Percentiles rank a stretch among this genome's conserved stretches.
Evolutionary conservation across 2,888 invertebrate species (phyloP).

Genomic region (Rhamphomyia laevipes): DNA sequence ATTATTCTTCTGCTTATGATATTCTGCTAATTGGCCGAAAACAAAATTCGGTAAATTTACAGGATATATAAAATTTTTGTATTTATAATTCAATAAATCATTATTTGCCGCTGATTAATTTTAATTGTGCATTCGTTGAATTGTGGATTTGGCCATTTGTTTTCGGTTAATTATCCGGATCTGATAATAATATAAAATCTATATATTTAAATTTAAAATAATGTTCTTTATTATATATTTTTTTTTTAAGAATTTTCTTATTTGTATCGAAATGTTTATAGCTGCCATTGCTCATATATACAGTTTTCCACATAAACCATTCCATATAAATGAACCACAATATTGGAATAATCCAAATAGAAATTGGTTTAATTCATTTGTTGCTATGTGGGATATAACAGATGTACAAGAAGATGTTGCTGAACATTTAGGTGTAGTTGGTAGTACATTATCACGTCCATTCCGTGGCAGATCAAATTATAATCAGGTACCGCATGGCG

Average conservation of each 20-base stretch:
- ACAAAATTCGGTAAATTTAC: no score
- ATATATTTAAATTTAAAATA: neutral
- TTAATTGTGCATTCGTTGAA: no score
- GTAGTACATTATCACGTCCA: constrained; percentile 64
- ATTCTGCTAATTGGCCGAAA: no score
- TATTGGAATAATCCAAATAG: constrained; percentile 38
- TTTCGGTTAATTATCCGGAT: no score
- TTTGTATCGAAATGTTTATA: constrained; percentile 96
- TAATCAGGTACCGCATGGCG: constrained; percentile 55
- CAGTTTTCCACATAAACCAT: constrained; percentile 89
- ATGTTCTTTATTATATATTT: constrained; percentile 11
- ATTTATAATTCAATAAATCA: no score
- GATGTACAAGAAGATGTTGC: constrained; percentile 87
- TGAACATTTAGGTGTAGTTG: constrained; percentile 85
- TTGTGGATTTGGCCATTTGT: no score
- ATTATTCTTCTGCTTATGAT: constrained; percentile 13
- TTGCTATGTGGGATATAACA: constrained; percentile 94
- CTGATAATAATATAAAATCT: no score
- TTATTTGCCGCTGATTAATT: no score
- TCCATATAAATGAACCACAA: constrained; percentile 47
- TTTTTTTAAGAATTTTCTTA: constrained; percentile 71
- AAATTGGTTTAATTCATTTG: constrained; percentile 64
- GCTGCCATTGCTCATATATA: constrained; percentile 93
- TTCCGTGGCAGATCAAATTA: constrained; percentile 67
- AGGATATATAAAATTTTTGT: no score